Evolutionary conservation across 2,113 vertebrate species (phyloP), one percentile per base, ranked within the genome.

Genomic region (Siniperca knerii): DNA sequence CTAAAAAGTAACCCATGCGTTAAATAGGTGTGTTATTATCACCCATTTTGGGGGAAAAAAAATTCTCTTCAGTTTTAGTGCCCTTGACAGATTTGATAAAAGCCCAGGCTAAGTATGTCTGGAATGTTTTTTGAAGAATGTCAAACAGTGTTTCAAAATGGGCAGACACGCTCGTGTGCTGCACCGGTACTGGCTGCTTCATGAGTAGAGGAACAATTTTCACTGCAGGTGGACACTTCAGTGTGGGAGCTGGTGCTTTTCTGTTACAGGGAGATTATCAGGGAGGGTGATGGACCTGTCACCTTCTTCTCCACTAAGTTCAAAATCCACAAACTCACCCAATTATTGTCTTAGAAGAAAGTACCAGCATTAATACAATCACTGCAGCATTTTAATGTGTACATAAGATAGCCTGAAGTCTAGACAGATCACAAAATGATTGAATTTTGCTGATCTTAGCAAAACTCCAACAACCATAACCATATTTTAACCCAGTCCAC

Each of bases 11-110:
- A 64, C n/a, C 54, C 33, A 52, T 37, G 54, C 23, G 18, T 77
- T 81, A 21, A 73, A 72, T 65, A 70, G 65, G 21, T 73, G 55
- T 61, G 81, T 62, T 64, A 58, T 76, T 65, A 80, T 86, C 23
- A 77, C n/a, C 8, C 25, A 29, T 40, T 83, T 54, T 35, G 16
- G 21, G 21, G 23, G 21, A 75, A 75, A 44, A 29, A 40, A 62
- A 75, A 18, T 66, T 66, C 11, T 61, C 5, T 62, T 60, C 52
- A 57, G 55, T 23, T 70, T 37, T 80, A 29, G 48, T 4, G 2
- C 18, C 50, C 37, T 66, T 75, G 77, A 79, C 55, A 55, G 29
- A 21, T 79, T 79, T 65, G 37, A 57, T 82, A 55, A 73, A 74
- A 62, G 25, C 44, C 12, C 1, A 25, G 29, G 15, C 33, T 71